A percentile compares a stretch with the other conserved stretches of the same genome.
Evolutionary conservation across 2,113 vertebrate genomes (phyloP).

Genomic region (Butorides virescens): DNA sequence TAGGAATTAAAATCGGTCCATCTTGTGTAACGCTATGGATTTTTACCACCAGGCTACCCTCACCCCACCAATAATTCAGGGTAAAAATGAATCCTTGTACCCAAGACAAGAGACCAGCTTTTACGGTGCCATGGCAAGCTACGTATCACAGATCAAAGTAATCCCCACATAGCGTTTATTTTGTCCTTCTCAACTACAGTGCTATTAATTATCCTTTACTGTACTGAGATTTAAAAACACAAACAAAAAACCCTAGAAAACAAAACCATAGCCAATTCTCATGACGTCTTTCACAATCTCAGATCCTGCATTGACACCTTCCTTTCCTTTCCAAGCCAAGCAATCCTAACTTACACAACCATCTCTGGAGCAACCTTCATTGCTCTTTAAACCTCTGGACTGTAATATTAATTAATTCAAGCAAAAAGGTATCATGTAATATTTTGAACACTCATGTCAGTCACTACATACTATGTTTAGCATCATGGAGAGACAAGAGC

Average conservation of each 20-base stretch:
- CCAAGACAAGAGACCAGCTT: background rate
- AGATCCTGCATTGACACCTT: background rate
- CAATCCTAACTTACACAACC: background rate
- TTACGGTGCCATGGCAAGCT: accelerated
- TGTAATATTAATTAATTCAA: background rate
- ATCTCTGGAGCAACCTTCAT: background rate
- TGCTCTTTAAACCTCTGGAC: background rate
- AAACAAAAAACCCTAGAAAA: background rate
- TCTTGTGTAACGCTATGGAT: background rate
- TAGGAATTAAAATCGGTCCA: background rate
- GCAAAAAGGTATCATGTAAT: background rate
- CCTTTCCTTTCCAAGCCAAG: background rate
- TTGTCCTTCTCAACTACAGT: background rate
- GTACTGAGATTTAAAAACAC: background rate
- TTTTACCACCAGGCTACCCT: background rate
- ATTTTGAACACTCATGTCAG: background rate
- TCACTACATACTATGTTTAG: background rate
- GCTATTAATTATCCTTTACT: background rate
- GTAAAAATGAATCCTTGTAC: background rate
- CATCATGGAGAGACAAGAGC: background rate
- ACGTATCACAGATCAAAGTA: background rate
- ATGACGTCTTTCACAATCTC: background rate
- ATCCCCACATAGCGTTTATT: accelerated
- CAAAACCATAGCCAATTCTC: background rate
- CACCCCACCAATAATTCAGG: background rate